Base-by-base conservation (phyloP, 2,797 vertebrate genomes). In the Helostoma temminkii region DNA sequence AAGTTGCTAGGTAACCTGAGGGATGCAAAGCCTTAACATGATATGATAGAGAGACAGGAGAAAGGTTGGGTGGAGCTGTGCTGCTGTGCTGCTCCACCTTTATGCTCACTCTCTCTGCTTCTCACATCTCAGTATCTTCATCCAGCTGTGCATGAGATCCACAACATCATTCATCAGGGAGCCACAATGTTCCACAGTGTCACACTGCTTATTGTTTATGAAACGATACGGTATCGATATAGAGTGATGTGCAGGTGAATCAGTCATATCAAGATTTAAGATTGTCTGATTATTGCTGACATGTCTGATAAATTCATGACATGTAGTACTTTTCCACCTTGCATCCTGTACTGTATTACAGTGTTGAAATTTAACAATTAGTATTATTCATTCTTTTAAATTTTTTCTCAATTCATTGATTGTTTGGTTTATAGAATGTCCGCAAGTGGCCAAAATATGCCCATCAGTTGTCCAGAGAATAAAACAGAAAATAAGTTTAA, bases 1-100 rank as follows among this genome's bases (percentile, higher is more conserved):
- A 85, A 87, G 93, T 93, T 93, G 93, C 93, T 92, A 91, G 90
- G 93, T 88, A 92, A 94, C 93, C 83, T 61, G 61, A 43, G 81
- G 80, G 87, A 94, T 94, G 92, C 93, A 90, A 89, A 88, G 88
- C 87, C 83, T 66, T 83, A 89, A 89, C 85, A 53, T 89, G 87
- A 74, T 80, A 78, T 45, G 86, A 91, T 83, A 83, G 76, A 70
- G 70, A 70, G 69, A 72, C 0, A 54, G 34, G 55, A 48, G 70
- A 68, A 70, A 53, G 71, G 65, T 47, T 69, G 84, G 82, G 84
- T 75, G 74, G 84, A 85, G 80, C 48, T 42, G 76, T 21, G 76
- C 71, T 75, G 47, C 77, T 30, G 53, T 37, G 68, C 63, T 56
- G 81, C 82, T 85, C 79, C 84, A 85, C 89, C 88, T 86, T 84